Percentiles rank a stretch among this genome's conserved stretches.
phyloP scores from a whole-genome alignment of 64 coral and sea anemone genomes.

The Stichodactyla mertensii region DNA sequence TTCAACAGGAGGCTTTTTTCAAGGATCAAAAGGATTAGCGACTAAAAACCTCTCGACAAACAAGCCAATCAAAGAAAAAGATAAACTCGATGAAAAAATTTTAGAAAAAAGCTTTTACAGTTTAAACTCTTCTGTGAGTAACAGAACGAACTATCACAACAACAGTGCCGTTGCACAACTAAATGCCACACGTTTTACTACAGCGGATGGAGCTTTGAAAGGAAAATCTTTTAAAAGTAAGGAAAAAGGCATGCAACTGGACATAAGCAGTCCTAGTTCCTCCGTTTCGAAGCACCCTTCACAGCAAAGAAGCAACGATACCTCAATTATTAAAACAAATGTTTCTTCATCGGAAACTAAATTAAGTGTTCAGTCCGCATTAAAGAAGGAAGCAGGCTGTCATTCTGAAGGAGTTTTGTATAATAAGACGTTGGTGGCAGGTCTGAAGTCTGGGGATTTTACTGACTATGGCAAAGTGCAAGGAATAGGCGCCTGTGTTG shows the following conservation, averaged over 20 bases:
- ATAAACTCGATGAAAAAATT: background rate
- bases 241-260: background rate
- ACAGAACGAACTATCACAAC: background rate
- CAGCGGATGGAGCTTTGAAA: background rate
- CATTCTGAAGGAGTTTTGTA: constrained; percentile 9
- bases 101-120: background rate
- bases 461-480: constrained; percentile 46
- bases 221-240: constrained; percentile 1
- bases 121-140: background rate
- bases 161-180: background rate
- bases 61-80: background rate
- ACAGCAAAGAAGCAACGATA: background rate
- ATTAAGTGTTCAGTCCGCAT: background rate
- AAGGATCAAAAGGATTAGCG: background rate
- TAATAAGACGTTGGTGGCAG: constrained; percentile 27
- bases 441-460: constrained; percentile 56
- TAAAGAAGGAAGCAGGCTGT: background rate
- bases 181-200: background rate
- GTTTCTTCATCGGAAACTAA: constrained; percentile 4
- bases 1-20: background rate
- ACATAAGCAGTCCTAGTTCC: background rate
- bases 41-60: background rate
- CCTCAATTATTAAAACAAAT: background rate
- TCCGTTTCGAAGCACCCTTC: background rate
- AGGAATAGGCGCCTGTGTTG: constrained; percentile 28